Evolutionary conservation across 2,797 vertebrate genomes (phyloP).

Genomic region (Chaunax sp.): DNA sequence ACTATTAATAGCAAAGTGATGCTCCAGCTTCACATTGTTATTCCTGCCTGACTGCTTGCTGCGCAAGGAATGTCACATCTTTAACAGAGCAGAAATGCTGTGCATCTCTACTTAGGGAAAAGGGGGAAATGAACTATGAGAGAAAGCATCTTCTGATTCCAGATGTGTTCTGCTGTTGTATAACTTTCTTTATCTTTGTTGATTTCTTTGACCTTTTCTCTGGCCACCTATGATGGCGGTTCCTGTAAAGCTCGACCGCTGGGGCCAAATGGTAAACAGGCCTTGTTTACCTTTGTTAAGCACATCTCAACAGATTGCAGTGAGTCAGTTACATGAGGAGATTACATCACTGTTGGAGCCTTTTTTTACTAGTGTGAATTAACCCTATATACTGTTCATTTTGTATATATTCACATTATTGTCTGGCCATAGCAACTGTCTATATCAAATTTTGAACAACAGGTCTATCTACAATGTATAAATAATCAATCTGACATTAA

Average conservation of each 20-base stretch:
- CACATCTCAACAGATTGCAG: neutral
- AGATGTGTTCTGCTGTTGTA: conserved; percentile 16
- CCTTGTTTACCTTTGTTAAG: neutral
- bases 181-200: conserved; percentile 18
- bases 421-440: no score
- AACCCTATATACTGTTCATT: no score
- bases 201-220: conserved; percentile 25
- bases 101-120: conserved; percentile 52
- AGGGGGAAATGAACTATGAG: conserved; percentile 35
- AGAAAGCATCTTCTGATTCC: conserved; percentile 35
- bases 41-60: conserved; percentile 71
- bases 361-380: neutral
- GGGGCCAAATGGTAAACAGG: conserved; percentile 13
- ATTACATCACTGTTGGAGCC: neutral
- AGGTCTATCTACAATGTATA: no score
- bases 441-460: no score
- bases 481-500: no score
- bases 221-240: neutral
- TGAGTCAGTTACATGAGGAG: neutral
- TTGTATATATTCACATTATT: no score
- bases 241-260: neutral
- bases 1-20: conserved; percentile 80
- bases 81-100: conserved; percentile 78
- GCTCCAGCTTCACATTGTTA: conserved; percentile 75
- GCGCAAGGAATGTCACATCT: conserved; percentile 59